phyloP scores from a whole-genome alignment of 2,888 invertebrate species.

The Cheilosia grossa region DNA sequence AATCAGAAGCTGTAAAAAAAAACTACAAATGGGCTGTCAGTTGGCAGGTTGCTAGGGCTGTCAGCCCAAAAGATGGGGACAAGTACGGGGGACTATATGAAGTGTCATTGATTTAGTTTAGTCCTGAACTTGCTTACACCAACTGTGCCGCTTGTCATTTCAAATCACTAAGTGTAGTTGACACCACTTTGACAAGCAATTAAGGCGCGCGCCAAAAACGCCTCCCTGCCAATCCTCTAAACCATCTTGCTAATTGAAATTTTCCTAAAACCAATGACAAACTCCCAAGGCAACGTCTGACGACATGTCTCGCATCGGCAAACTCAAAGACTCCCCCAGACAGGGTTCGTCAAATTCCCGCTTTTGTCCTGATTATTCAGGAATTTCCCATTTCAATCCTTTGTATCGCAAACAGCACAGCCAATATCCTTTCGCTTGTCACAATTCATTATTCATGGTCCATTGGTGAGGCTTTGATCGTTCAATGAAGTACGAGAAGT shows the following conservation, averaged over 20 bases:
- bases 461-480: slow-evolving; percentile 38
- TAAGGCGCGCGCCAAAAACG: slow-evolving; percentile 42
- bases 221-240: slow-evolving; percentile 18
- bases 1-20: background rate
- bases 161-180: slow-evolving; percentile 48
- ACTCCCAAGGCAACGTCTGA: slow-evolving; percentile 55
- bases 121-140: no score
- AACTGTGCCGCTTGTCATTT: background rate
- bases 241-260: slow-evolving; percentile 55
- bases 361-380: slow-evolving; percentile 39
- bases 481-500: slow-evolving; percentile 37
- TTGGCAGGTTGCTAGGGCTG: background rate
- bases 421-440: slow-evolving; percentile 46
- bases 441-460: slow-evolving; percentile 58
- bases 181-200: slow-evolving; percentile 50
- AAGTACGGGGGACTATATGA: no score
- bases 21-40: slow-evolving; percentile 12
- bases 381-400: slow-evolving; percentile 11
- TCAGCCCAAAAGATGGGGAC: no score
- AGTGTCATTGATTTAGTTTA: no score
- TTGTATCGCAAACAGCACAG: slow-evolving; percentile 15
- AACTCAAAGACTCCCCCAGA: background rate
- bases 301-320: background rate
- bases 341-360: slow-evolving; percentile 9
- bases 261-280: slow-evolving; percentile 23